These are phyloP conservation scores for Hystrix brachyura DNA, from an alignment of 2,113 vertebrate genomes.

Conservation along the genomic window DNA sequence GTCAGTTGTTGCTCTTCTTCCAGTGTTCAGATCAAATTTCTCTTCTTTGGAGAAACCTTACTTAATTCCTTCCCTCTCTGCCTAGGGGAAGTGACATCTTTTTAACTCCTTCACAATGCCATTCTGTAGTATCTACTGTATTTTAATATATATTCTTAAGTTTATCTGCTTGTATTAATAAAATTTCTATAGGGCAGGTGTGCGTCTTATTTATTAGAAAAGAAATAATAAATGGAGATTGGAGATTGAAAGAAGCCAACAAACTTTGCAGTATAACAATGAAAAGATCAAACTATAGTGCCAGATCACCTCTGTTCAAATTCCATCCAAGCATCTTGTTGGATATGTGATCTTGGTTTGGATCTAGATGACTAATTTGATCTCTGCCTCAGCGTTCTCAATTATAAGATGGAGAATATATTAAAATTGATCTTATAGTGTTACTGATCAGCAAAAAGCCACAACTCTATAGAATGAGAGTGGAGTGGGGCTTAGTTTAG, in stretches of 20 bases:
- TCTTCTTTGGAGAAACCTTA: neutral
- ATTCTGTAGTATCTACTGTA: neutral
- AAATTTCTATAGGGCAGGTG: neutral
- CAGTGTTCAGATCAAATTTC: neutral
- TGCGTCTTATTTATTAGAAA: neutral
- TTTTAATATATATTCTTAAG: neutral
- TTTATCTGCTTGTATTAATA: neutral
- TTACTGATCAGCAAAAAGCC: neutral
- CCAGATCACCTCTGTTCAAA: neutral
- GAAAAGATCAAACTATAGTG: neutral
- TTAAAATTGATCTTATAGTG: neutral
- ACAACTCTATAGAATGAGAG: neutral
- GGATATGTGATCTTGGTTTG: neutral
- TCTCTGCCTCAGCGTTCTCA: neutral
- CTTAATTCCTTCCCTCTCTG: neutral
- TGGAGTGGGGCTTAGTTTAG: neutral
- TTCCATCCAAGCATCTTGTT: neutral
- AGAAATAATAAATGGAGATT: neutral
- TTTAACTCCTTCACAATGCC: neutral
- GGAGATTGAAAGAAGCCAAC: neutral
- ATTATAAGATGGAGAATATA: neutral
- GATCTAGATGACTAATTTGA: neutral
- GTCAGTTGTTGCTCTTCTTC: neutral
- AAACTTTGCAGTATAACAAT: neutral
- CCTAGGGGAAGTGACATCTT: neutral